Percentiles rank a stretch among this genome's conserved stretches.
Evolutionary conservation across 2,113 vertebrate species (phyloP).

Genomic region (Heterochromis multidens): DNA sequence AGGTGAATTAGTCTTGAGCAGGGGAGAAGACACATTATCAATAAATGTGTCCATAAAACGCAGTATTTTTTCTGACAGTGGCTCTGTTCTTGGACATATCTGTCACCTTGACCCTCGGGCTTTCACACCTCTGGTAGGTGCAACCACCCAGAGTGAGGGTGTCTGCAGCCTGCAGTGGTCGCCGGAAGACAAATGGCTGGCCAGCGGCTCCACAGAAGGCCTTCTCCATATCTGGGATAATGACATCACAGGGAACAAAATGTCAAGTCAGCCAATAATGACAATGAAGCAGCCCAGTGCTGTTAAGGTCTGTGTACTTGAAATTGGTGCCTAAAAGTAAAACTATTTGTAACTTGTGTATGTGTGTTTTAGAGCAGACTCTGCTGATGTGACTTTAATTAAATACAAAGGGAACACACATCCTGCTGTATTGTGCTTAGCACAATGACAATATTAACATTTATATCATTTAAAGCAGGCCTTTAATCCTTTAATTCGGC

Average conservation of each 20-base stretch:
- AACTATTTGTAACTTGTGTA: not conserved
- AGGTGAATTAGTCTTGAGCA: not conserved
- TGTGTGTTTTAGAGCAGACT: not conserved
- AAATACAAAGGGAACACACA: not conserved
- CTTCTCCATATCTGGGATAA: slow-evolving; percentile 73
- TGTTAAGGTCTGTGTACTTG: slow-evolving; percentile 70
- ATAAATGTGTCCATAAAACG: not conserved
- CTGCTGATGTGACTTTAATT: not conserved
- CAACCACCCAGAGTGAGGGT: slow-evolving; percentile 52
- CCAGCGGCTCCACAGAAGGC: slow-evolving; percentile 75
- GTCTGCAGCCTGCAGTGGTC: slow-evolving; percentile 82
- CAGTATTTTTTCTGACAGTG: slow-evolving; percentile 56
- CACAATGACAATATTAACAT: too few relatives aligned
- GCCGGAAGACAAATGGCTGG: slow-evolving; percentile 60
- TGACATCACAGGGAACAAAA: slow-evolving; percentile 31
- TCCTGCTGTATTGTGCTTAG: not conserved
- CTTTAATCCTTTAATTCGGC: too few relatives aligned
- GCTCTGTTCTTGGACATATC: slow-evolving; percentile 75
- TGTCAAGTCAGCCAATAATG: slow-evolving; percentile 46
- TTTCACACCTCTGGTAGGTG: slow-evolving; percentile 55
- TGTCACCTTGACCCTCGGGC: slow-evolving; percentile 71
- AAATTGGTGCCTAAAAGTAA: not conserved
- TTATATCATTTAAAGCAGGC: too few relatives aligned
- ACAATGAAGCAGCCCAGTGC: slow-evolving; percentile 70
- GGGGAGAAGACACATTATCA: not conserved